Base-by-base conservation (phyloP, 1,140 invertebrate genomes). In the Drosophila leontia region DNA sequence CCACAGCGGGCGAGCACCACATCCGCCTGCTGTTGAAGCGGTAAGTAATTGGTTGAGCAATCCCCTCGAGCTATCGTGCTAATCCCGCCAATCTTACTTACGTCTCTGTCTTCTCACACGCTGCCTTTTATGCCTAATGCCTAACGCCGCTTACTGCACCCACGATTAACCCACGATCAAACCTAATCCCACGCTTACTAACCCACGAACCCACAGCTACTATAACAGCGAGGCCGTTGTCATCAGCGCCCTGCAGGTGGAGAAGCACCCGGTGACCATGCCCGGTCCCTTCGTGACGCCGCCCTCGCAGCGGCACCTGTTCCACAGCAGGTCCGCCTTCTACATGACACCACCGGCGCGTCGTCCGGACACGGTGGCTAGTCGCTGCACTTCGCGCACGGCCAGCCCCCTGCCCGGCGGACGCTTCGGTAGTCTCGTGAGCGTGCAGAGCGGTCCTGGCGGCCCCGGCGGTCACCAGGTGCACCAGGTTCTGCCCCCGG, bases 141-240 rank as follows among this genome's bases (percentile, higher is more conserved):
- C 55, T 63, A 37, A 41, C n/a, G 67, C 67, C 34, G 77, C 78
- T 93, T 82, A 59, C 51, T 78, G 81, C 82, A 90, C 82, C 42
- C 55, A 56, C 19, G 59, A 61, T 34, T 56, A 45, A 50, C 61
- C 72, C 78, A 68, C 82, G 42, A 68, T 58, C 45, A 37, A 71
- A 53, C 48, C n/a, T 47, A 45, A 67, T 64, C 35, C 51, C 69
- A 78, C 62, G 70, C 75, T 60, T 82, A 85, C 75, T 86, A 86
- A 86, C 63, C 62, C 50, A 19, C 51, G 7, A 61, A 63, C 13
- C 48, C 42, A 37, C 91, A 97, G 97, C 94, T 97, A 97, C 93
- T 97, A 98, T 93, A 97, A 98, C 93, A 95, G 97, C 71, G 97
- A 98, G 94, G 97, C 97, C 72, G 96, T 98, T 80, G 97, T 98